These are phyloP conservation scores for Theristus sp. DNA, from an alignment of 2,888 invertebrate species.

Conservation along the genomic window DNA sequence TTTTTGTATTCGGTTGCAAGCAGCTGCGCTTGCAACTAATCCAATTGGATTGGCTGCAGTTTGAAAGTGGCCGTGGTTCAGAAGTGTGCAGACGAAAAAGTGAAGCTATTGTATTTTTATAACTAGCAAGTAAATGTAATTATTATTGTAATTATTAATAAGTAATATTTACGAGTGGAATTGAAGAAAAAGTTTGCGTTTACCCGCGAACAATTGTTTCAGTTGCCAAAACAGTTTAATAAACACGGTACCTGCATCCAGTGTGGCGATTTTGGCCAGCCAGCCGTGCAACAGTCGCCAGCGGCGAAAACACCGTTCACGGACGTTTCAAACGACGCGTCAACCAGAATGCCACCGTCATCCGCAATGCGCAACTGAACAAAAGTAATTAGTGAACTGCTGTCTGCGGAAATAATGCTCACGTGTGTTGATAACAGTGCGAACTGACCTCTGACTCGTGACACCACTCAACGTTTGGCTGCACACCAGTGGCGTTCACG, in stretches of 20 bases:
- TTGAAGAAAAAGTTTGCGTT: too few species aligned
- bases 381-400: neutral
- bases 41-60: neutral
- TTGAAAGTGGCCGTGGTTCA: neutral
- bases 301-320: slow-evolving; percentile 66
- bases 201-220: too few species aligned
- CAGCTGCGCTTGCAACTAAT: neutral
- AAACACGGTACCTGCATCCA: slow-evolving; percentile 63
- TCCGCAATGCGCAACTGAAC: slow-evolving; percentile 16
- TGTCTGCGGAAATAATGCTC: neutral
- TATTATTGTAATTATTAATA: too few species aligned
- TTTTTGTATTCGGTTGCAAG: neutral
- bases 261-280: slow-evolving; percentile 53
- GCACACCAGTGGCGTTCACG: slow-evolving; percentile 84
- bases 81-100: too few species aligned
- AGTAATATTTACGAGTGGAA: too few species aligned
- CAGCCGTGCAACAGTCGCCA: slow-evolving; percentile 75
- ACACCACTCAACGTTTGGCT: slow-evolving; percentile 30
- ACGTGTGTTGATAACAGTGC: too few species aligned
- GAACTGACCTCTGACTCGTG: neutral
- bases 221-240: too few species aligned
- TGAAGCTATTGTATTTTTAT: too few species aligned
- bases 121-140: too few species aligned
- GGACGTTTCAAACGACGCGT: slow-evolving; percentile 65
- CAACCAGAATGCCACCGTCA: slow-evolving; percentile 67